A percentile compares a stretch with the other conserved stretches of the same genome.
Evolutionary conservation across 1,140 invertebrate species (phyloP).

Genomic region (Drosophila lowei): DNA sequence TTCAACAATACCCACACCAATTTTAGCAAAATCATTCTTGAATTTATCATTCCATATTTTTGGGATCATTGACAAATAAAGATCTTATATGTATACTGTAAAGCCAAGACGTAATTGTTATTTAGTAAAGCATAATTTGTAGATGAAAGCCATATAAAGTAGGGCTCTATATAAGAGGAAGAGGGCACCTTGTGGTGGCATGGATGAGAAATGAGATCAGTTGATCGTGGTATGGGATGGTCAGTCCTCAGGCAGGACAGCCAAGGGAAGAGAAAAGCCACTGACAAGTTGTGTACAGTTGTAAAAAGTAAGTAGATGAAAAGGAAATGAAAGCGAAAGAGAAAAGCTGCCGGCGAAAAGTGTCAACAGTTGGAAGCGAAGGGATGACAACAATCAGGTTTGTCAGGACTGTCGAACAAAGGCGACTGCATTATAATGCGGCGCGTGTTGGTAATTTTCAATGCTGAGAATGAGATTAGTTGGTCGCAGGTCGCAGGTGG

Average conservation of each 20-base stretch:
- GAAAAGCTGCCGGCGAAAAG: not conserved
- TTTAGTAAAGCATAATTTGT: slow-evolving; percentile 9
- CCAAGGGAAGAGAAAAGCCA: too few relatives aligned
- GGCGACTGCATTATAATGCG: slow-evolving; percentile 46
- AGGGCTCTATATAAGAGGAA: too few relatives aligned
- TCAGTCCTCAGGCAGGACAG: too few relatives aligned
- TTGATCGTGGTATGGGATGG: too few relatives aligned
- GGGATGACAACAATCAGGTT: slow-evolving; percentile 3
- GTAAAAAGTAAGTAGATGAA: too few relatives aligned
- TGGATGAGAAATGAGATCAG: too few relatives aligned
- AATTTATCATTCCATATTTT: slow-evolving; percentile 26
- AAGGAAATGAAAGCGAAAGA: too few relatives aligned
- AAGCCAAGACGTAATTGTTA: not conserved
- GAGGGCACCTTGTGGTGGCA: too few relatives aligned
- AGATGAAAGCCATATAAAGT: not conserved
- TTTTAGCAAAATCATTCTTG: not conserved
- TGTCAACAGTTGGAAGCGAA: not conserved
- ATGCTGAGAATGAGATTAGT: slow-evolving; percentile 50
- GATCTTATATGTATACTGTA: slow-evolving; percentile 19
- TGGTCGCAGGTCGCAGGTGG: slow-evolving; percentile 7
- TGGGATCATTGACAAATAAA: slow-evolving; percentile 23
- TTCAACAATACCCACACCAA: not conserved
- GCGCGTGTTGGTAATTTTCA: slow-evolving; percentile 58
- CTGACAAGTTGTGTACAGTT: too few relatives aligned
- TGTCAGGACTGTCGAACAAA: slow-evolving; percentile 34